Conservation (phyloP, 2,797 vertebrate genomes). For the Tapirus indicus region DNA sequence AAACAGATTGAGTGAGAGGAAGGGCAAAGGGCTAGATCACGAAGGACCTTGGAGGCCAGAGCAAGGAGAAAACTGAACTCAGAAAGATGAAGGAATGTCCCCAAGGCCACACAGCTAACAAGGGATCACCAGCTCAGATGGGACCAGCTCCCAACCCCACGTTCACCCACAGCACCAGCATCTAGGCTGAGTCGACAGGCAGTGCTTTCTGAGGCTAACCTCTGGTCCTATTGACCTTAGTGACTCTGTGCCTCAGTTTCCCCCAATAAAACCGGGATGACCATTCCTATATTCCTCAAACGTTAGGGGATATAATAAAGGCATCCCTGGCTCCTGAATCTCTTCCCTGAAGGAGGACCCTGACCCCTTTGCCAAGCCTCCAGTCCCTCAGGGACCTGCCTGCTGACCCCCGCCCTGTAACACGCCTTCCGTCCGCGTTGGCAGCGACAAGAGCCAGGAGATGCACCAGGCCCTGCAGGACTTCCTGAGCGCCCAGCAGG, state of each 20-base stretch:
- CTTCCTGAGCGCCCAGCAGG: conserved; percentile 94
- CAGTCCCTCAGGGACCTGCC: not conserved
- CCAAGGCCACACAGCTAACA: not conserved
- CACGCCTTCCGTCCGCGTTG: not conserved
- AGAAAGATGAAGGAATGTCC: not conserved
- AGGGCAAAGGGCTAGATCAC: not conserved
- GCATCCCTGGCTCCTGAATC: not conserved
- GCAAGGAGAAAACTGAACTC: not conserved
- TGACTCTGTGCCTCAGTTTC: not conserved
- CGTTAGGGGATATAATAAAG: not conserved
- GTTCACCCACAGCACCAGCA: not conserved
- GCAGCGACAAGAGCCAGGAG: conserved; percentile 88
- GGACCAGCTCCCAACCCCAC: not conserved
- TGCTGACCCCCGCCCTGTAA: not conserved
- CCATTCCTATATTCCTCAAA: not conserved
- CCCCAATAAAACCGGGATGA: not conserved
- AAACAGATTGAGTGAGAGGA: not conserved
- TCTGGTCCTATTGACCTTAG: not conserved
- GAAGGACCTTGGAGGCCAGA: not conserved
- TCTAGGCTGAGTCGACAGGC: not conserved
- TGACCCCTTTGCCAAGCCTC: not conserved
- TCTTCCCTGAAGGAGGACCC: not conserved
- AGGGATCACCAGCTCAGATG: rapidly evolving
- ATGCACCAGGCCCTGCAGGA: conserved; percentile 93
- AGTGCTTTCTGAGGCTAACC: not conserved